Conservation (phyloP, 2,888 invertebrate species). For the Aradus depressus region DNA sequence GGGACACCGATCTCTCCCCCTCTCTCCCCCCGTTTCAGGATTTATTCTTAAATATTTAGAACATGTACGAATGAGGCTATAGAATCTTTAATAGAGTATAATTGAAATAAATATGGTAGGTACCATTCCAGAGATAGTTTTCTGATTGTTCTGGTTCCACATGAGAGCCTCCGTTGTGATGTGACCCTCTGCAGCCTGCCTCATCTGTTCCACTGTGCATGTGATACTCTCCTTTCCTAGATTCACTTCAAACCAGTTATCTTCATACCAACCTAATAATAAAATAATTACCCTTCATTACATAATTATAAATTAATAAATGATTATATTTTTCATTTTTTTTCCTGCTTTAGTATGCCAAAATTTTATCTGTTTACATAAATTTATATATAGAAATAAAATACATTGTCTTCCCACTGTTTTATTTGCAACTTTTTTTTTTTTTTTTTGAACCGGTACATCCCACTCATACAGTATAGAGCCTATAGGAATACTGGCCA, state of each 20-base stretch:
- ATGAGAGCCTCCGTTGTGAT: slow-evolving; percentile 96
- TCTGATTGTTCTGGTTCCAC: slow-evolving; percentile 93
- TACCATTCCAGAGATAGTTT: slow-evolving; percentile 87
- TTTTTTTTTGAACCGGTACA: no score
- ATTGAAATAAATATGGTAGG: background rate
- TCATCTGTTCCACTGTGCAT: slow-evolving; percentile 89
- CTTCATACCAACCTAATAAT: slow-evolving; percentile 84
- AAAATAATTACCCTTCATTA: slow-evolving; percentile 1
- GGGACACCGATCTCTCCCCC: no score
- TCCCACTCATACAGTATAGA: no score
- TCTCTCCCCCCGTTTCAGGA: no score
- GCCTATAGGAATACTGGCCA: no score
- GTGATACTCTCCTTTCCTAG: slow-evolving; percentile 76
- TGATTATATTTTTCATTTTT: no score
- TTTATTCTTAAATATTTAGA: no score
- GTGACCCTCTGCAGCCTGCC: slow-evolving; percentile 90
- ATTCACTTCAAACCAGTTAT: slow-evolving; percentile 94
- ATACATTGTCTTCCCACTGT: background rate
- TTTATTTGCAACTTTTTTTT: background rate
- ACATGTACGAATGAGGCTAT: no score
- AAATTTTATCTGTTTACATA: background rate
- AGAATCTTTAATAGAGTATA: background rate
- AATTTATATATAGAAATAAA: background rate
- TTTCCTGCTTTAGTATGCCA: no score
- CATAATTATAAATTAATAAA: no score